Percentiles rank a stretch among this genome's conserved stretches.
These are phyloP conservation scores for Mythimna vitellina DNA, from an alignment of 2,888 invertebrate genomes.

Conservation along the genomic window DNA sequence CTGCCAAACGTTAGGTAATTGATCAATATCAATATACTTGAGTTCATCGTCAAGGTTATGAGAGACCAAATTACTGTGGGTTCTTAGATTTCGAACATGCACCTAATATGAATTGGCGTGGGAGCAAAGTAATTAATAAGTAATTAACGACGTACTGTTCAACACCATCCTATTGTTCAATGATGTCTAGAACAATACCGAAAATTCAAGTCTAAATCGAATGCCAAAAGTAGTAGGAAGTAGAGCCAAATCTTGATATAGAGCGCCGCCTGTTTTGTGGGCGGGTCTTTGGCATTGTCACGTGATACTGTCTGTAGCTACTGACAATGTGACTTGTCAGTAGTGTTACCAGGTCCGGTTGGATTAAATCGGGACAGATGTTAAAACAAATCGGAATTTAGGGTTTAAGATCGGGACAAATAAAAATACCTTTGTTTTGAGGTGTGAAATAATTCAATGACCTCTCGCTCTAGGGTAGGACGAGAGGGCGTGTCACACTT, in stretches of 20 bases:
- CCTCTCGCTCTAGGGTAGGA: too few relatives aligned
- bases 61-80: not conserved
- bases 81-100: not conserved
- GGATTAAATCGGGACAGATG: too few relatives aligned
- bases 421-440: too few relatives aligned
- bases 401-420: too few relatives aligned
- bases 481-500: too few relatives aligned
- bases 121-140: not conserved
- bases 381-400: too few relatives aligned
- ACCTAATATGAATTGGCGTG: not conserved
- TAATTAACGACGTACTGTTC: not conserved
- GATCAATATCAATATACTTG: constrained; percentile 21
- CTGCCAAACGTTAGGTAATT: constrained; percentile 24
- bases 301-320: constrained; percentile 39
- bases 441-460: too few relatives aligned
- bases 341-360: too few relatives aligned
- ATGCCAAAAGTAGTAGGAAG: constrained; percentile 59
- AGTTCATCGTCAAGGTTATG: constrained; percentile 5
- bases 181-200: constrained; percentile 17
- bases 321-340: constrained; percentile 20
- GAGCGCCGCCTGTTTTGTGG: constrained; percentile 46
- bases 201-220: constrained; percentile 10
- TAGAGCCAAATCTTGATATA: constrained; percentile 42
- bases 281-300: constrained; percentile 52
- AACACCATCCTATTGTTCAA: constrained; percentile 11